Evolutionary conservation across 2,113 vertebrate species (phyloP).

Genomic region (Mystacornis crossleyi): DNA sequence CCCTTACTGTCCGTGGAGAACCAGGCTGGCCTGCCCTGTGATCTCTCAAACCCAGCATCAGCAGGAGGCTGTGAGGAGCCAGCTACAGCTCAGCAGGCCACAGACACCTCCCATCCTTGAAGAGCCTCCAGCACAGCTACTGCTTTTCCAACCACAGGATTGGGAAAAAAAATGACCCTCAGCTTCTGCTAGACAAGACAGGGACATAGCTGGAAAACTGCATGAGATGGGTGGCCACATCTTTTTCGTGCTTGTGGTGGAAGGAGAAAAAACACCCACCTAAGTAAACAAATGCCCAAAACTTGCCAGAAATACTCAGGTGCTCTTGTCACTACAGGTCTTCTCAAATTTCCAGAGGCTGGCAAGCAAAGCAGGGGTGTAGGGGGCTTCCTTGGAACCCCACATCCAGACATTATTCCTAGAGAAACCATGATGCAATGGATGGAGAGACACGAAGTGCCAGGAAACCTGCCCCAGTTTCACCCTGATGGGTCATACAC

Average conservation of each 20-base stretch:
- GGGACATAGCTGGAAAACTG: not conserved
- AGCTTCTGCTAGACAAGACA: not conserved
- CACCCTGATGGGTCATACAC: not conserved
- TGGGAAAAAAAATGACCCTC: not conserved
- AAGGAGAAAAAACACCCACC: not conserved
- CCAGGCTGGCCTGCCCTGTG: not conserved
- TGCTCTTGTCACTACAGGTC: not conserved
- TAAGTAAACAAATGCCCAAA: not conserved
- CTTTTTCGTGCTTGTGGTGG: not conserved
- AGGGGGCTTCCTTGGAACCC: not conserved
- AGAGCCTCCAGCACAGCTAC: not conserved
- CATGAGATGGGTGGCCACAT: not conserved
- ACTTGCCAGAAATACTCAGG: not conserved
- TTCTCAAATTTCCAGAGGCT: not conserved
- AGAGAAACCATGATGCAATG: not conserved
- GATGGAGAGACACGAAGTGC: not conserved
- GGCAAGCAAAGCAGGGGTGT: not conserved
- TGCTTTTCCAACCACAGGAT: not conserved
- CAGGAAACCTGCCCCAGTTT: not conserved
- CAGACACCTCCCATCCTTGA: not conserved
- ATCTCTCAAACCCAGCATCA: accelerated
- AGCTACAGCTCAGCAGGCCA: not conserved
- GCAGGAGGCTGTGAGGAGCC: not conserved
- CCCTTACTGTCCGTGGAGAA: not conserved
- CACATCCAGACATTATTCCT: not conserved